Evolutionary conservation across 2,113 vertebrate genomes (phyloP), one percentile per base, ranked within the genome.

Genomic region (Neodontobutis hainanensis): DNA sequence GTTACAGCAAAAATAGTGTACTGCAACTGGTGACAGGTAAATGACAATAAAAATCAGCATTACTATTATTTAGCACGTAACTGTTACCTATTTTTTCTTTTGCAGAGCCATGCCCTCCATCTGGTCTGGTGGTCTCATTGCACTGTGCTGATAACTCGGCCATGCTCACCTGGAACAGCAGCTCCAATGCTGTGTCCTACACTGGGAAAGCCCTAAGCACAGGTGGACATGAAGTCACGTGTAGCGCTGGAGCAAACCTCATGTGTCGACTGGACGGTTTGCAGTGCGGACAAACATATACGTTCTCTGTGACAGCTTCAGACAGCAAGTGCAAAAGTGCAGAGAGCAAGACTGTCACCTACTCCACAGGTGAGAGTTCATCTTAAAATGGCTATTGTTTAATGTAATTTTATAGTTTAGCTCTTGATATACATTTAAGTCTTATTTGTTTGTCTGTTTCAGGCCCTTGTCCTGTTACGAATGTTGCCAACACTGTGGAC

Each of bases 381-480:
- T 4, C 8, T 53, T 47, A 16, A 40, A 40, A 8, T 40, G 19
- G 1, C 19, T 27, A 27, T 27, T 27, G 19, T 27, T 27, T 27
- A 3, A 27, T 2, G 19, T 1, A 27, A 27, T 27, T 27, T 27
- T 27, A 27, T 27, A 27, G 3, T 27, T 27, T 27, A 27, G 19
- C 19, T 27, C 19, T 27, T 27, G 19, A n/a, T n/a, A n/a, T n/a
- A n/a, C n/a, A n/a, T 27, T 27, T 27, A 3, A 27, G 19, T 27
- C 19, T 27, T 59, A 14, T 48, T 19, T 50, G 8, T 38, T 71
- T 77, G 14, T 47, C 46, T 45, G 15, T 73, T 0, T 16, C 79
- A 94, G 93, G 89, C 3, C 93, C 93, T 3, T 94, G 93, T 79
- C 69, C 78, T 0, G 88, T 91, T 8, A 50, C 81, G 55, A 65